A percentile compares a stretch with the other conserved stretches of the same genome.
Conservation (phyloP, 2,797 vertebrate species). For the Phalanger gymnotis region DNA sequence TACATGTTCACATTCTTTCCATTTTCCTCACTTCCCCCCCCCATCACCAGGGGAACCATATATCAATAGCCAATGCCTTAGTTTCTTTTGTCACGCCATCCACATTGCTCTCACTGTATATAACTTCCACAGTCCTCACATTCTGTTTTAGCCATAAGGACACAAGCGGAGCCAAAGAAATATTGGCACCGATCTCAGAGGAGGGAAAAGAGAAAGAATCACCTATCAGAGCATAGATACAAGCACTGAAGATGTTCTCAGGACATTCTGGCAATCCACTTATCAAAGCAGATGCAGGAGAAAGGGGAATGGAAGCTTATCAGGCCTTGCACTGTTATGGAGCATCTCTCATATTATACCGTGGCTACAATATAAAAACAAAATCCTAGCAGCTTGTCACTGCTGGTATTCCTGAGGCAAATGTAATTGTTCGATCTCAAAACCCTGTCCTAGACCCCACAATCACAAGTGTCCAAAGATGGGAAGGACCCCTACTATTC, state of each 20-base stretch:
- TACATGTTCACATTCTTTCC: slow-evolving; percentile 73
- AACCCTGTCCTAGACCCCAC: slow-evolving; percentile 30
- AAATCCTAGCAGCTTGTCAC: slow-evolving; percentile 72
- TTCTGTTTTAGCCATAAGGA: slow-evolving; percentile 73
- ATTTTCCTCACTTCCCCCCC: neutral
- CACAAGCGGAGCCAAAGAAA: slow-evolving; percentile 68
- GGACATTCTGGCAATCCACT: slow-evolving; percentile 59
- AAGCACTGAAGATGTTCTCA: slow-evolving; percentile 43
- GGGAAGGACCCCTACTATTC: slow-evolving; percentile 51
- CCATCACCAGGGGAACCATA: neutral
- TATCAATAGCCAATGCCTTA: slow-evolving; percentile 57
- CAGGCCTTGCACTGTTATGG: slow-evolving; percentile 78
- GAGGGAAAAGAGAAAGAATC: neutral
- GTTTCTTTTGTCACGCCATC: slow-evolving; percentile 58
- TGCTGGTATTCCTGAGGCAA: neutral
- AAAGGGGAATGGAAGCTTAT: slow-evolving; percentile 73
- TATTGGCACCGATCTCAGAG: slow-evolving; percentile 66
- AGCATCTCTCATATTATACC: slow-evolving; percentile 56
- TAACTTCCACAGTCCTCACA: slow-evolving; percentile 72
- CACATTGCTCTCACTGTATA: slow-evolving; percentile 73
- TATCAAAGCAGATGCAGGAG: slow-evolving; percentile 64
- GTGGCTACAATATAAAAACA: slow-evolving; percentile 71
- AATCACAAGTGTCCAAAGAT: neutral
- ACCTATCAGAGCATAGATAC: slow-evolving; percentile 54
- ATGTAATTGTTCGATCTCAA: neutral